Conservation (phyloP, 2,797 vertebrate genomes). For the Chaunax sp. region DNA sequence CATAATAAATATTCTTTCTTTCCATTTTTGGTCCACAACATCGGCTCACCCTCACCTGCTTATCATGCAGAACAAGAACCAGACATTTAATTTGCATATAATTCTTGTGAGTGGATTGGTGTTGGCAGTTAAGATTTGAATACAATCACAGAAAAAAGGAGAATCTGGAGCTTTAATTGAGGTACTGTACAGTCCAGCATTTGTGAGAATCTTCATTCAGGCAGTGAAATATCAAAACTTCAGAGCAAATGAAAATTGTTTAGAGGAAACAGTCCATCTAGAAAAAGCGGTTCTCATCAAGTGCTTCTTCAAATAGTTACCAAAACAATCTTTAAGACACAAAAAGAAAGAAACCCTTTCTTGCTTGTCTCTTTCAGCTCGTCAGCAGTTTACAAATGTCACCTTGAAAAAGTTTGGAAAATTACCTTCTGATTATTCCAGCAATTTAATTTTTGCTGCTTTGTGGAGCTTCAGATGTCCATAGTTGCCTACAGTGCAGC, state of each 20-base stretch:
- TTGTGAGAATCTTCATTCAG: too few species aligned
- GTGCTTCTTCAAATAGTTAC: background rate
- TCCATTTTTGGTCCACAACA: background rate
- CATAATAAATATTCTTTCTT: constrained; percentile 16
- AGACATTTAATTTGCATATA: constrained; percentile 17
- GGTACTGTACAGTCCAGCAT: too few species aligned
- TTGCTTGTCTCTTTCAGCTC: background rate
- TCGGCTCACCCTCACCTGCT: background rate
- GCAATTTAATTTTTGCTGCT: background rate
- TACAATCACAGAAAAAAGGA: too few species aligned
- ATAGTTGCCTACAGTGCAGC: too few species aligned
- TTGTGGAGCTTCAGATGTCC: background rate
- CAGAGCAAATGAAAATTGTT: too few species aligned
- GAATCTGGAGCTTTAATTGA: too few species aligned
- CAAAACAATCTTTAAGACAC: constrained; percentile 2
- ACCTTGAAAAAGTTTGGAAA: constrained; percentile 11
- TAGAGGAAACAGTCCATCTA: too few species aligned
- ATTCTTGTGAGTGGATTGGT: constrained; percentile 4
- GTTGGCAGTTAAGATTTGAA: constrained; percentile 3
- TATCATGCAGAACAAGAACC: background rate
- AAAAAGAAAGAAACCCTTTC: background rate
- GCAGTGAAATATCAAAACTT: too few species aligned
- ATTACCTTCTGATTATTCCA: background rate
- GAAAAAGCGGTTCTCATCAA: too few species aligned
- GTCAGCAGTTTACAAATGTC: constrained; percentile 14